Evolutionary conservation across 2,888 invertebrate species (phyloP), one percentile per base, ranked within the genome.

Genomic region (Pollenia griseotomentosa): DNA sequence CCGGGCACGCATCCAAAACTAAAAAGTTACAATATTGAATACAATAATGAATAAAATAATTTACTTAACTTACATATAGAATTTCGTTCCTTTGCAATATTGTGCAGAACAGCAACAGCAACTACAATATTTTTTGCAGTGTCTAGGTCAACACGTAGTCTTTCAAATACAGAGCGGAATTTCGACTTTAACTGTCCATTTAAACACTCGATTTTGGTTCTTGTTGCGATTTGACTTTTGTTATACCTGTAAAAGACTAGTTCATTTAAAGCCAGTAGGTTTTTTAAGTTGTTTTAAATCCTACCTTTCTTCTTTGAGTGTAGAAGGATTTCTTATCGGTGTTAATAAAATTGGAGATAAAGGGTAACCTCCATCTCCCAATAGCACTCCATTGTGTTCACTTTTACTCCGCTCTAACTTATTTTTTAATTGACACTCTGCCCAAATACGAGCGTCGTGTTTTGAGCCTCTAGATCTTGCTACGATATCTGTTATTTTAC

Each of bases 281-380:
- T 23, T 23, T 23, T 23, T 23, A 23, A 23, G 16, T 63, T 16
- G 61, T 14, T 42, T 44, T 9, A 75, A n/a, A 68, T 42, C 57
- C 23, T 61, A 71, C 80, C 85, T 81, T 75, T 85, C 57, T 55
- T 86, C 86, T 73, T 83, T 81, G 40, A 73, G 11, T 44, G 71
- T 74, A 14, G 77, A 57, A 12, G 83, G 63, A 79, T 83, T 86
- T 75, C 86, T 59, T 5, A 86, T 44, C 23, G 82, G 75, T 11
- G 82, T 82, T 71, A 78, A 55, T 42, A 86, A 51, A 44, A 86
- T 86, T 61, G 77, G 40, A 51, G 86, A 79, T 19, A 33, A 44
- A 11, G 86, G 79, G 51, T 86, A 86, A 46, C 82, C 82, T 40
- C 53, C 77, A 66, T 86, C 82, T 19, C 79, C 83, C 23, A 82